phyloP scores from a whole-genome alignment of 53 echinoderm and acorn worm genomes.

The Luidia sarsii region DNA sequence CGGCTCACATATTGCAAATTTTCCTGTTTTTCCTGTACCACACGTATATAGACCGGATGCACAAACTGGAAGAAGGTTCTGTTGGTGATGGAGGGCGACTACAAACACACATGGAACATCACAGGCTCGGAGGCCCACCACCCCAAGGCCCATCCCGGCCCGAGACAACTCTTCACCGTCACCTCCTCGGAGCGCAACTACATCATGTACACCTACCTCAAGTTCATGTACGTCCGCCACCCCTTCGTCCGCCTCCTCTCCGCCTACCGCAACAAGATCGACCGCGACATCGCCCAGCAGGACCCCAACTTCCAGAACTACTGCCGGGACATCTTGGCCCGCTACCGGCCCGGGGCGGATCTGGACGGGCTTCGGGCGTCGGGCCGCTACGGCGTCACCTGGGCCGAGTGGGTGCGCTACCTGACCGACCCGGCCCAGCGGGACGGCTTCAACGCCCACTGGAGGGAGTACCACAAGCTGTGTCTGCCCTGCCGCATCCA shows the following conservation, averaged over 20 bases:
- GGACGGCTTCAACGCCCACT: slow-evolving; percentile 58
- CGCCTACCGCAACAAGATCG: slow-evolving; percentile 67
- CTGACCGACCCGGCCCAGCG: slow-evolving; percentile 51
- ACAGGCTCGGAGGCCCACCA: slow-evolving; percentile 63
- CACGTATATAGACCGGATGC: slow-evolving; percentile 67
- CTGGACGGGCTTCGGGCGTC: slow-evolving; percentile 17
- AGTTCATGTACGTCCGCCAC: slow-evolving; percentile 67
- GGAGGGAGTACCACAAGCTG: slow-evolving; percentile 72
- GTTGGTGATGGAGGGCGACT: slow-evolving; percentile 61
- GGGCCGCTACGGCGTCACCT: slow-evolving; percentile 58
- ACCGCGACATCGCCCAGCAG: background rate
- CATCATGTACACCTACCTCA: slow-evolving; percentile 44
- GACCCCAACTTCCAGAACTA: slow-evolving; percentile 19
- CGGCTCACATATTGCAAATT: too few relatives aligned
- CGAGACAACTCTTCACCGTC: too few relatives aligned
- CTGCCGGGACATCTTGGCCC: slow-evolving; percentile 42
- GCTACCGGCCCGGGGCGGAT: slow-evolving; percentile 56
- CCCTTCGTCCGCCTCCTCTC: slow-evolving; percentile 68
- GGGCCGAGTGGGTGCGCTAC: slow-evolving; percentile 56
- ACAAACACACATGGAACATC: slow-evolving; percentile 51
- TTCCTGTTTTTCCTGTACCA: slow-evolving; percentile 66
- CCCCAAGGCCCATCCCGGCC: too few relatives aligned
- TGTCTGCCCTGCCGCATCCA: slow-evolving; percentile 66
- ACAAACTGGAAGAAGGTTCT: slow-evolving; percentile 71
- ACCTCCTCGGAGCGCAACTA: slow-evolving; percentile 29